Percentiles rank a stretch among this genome's conserved stretches.
These are phyloP conservation scores for Arizona elegans DNA, from an alignment of 2,113 vertebrate species.

Conservation along the genomic window DNA sequence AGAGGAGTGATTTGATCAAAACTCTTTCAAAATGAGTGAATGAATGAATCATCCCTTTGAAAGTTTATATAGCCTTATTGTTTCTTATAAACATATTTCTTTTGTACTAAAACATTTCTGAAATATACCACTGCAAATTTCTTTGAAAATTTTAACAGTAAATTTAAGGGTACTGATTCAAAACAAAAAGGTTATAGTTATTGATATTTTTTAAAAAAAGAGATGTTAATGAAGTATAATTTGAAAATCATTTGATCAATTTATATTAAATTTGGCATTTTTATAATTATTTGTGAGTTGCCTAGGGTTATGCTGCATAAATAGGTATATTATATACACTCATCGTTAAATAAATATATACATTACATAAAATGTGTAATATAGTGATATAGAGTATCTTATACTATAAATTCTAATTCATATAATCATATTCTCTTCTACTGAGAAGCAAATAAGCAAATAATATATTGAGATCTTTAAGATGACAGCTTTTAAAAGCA, in stretches of 20 bases:
- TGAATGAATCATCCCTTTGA: background rate
- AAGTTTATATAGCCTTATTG: background rate
- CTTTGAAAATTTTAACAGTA: background rate
- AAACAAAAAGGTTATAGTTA: background rate
- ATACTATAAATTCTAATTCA: background rate
- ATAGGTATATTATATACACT: background rate
- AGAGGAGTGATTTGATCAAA: background rate
- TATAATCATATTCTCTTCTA: background rate
- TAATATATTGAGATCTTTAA: background rate
- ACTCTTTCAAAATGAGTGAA: background rate
- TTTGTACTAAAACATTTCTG: background rate
- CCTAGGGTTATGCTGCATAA: background rate
- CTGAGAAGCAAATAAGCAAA: background rate
- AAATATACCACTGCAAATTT: background rate
- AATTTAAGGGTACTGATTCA: background rate
- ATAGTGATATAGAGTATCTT: background rate
- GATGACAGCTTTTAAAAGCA: background rate
- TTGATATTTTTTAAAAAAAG: background rate
- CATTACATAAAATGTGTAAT: background rate
- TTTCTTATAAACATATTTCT: background rate
- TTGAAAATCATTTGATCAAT: background rate
- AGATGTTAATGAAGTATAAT: background rate
- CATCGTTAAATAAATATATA: background rate
- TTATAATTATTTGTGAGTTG: background rate
- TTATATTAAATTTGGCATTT: background rate